phyloP scores from a whole-genome alignment of 2,797 vertebrate genomes.

The Acrossocheilus wenchowensis region DNA sequence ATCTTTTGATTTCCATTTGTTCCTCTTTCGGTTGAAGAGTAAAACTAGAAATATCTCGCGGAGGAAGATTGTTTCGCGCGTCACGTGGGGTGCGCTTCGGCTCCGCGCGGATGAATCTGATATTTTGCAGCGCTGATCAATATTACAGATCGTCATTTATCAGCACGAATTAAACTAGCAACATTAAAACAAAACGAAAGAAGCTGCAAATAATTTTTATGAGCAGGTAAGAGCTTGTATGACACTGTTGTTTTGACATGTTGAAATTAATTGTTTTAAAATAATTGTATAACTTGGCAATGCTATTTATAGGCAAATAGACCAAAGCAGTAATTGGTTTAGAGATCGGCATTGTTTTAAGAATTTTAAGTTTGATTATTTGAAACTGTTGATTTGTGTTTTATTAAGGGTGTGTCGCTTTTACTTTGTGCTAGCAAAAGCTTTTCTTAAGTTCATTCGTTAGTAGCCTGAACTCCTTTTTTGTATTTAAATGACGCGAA shows the following conservation, averaged over 20 bases:
- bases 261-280: background rate
- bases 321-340: background rate
- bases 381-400: background rate
- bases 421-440: too few relatives aligned
- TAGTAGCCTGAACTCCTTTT: background rate
- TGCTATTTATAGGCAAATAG: background rate
- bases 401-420: background rate
- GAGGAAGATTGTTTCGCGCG: background rate
- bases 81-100: background rate
- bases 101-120: background rate
- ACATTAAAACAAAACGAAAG: background rate
- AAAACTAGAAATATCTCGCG: background rate
- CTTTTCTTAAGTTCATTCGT: background rate
- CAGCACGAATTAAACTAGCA: background rate
- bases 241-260: background rate
- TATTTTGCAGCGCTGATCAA: background rate
- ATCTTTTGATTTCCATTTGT: background rate
- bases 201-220: background rate
- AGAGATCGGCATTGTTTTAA: background rate
- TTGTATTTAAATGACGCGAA: background rate
- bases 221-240: background rate
- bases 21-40: too few relatives aligned
- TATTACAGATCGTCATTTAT: background rate
- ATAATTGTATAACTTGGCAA: background rate
- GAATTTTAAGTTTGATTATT: background rate